These are phyloP conservation scores for Teleopsis dalmanni DNA, from an alignment of 1,140 invertebrate species.

Conservation along the genomic window DNA sequence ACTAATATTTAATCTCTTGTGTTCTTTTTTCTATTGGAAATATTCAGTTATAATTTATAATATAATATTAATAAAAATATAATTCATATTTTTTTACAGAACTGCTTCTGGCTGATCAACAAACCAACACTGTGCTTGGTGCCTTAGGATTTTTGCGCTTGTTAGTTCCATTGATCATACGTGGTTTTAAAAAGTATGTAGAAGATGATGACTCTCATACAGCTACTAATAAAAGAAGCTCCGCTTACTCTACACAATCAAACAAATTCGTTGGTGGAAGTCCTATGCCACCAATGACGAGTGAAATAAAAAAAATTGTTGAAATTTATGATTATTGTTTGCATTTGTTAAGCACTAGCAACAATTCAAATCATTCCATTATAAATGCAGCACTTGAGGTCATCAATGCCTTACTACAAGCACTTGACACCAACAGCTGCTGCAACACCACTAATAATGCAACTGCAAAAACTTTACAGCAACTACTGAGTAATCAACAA, in stretches of 20 bases:
- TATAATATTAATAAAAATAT: constrained; percentile 34
- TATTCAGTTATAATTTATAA: constrained; percentile 15
- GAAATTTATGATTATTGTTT: constrained; percentile 70
- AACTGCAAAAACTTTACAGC: constrained; percentile 45
- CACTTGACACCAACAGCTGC: constrained; percentile 42
- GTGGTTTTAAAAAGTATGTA: constrained; percentile 25
- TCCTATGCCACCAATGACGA: constrained; percentile 4
- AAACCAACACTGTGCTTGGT: constrained; percentile 54
- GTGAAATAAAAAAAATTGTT: constrained; percentile 42
- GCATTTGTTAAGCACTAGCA: constrained; percentile 54
- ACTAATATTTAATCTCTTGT: background rate
- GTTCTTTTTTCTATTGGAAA: constrained; percentile 2
- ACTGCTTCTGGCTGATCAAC: constrained; percentile 49
- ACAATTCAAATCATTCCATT: constrained; percentile 61
- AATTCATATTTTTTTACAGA: constrained; percentile 27
- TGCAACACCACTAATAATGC: constrained; percentile 40
- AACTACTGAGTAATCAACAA: constrained; percentile 44
- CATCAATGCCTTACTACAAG: constrained; percentile 59
- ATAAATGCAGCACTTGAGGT: constrained; percentile 69
- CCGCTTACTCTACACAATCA: constrained; percentile 13
- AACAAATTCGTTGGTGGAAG: no score
- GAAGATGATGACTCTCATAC: constrained; percentile 18
- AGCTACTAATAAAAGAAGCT: background rate
- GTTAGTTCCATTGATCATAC: constrained; percentile 52
- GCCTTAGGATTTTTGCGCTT: constrained; percentile 57